Conservation (phyloP, 2,888 invertebrate genomes). For the Rhagonycha lutea region DNA sequence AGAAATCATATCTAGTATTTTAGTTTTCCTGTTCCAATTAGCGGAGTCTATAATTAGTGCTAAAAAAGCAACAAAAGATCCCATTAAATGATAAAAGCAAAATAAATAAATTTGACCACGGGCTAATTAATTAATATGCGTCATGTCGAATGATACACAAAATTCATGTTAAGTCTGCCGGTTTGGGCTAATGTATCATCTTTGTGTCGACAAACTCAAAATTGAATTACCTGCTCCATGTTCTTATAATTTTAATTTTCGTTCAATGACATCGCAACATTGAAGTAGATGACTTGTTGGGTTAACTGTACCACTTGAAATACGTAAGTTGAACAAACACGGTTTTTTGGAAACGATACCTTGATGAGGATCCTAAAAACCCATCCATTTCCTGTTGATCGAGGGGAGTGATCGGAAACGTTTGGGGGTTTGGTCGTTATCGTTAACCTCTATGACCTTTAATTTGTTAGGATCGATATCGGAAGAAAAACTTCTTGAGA, state of each 20-base stretch:
- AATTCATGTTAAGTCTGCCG: neutral
- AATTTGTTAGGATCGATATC: neutral
- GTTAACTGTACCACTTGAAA: neutral
- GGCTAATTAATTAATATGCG: constrained; percentile 7
- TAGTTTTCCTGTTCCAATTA: neutral
- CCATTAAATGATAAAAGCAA: constrained; percentile 8
- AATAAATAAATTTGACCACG: constrained; percentile 1
- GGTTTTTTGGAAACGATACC: neutral
- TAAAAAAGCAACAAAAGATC: constrained; percentile 1
- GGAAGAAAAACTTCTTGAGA: neutral
- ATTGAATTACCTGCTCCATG: constrained; percentile 2
- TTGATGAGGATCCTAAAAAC: neutral
- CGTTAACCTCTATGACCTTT: neutral
- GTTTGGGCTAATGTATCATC: neutral
- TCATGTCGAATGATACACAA: constrained; percentile 1
- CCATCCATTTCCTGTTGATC: neutral
- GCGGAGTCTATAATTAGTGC: constrained; percentile 1
- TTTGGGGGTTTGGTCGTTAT: neutral
- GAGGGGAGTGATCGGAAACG: neutral
- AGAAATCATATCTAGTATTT: neutral
- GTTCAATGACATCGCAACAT: constrained; percentile 8
- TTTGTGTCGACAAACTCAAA: constrained; percentile 2
- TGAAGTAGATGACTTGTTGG: neutral
- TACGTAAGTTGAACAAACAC: neutral
- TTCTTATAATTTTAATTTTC: constrained; percentile 6